Conservation (phyloP, 2,888 invertebrate species). For the Thalpophila matura region DNA sequence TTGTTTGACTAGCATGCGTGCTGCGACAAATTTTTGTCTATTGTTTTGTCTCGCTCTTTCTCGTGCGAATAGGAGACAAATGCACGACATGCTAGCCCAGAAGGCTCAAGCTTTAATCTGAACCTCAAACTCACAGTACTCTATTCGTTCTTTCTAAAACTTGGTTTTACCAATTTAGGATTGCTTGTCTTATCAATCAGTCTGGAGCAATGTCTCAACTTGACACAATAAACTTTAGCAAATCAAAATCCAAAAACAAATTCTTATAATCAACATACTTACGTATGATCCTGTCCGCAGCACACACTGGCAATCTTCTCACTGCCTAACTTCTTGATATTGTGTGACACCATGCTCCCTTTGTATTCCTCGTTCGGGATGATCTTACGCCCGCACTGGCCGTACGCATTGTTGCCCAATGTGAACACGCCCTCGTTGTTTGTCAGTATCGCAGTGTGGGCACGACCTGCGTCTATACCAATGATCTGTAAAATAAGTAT, state of each 20-base stretch:
- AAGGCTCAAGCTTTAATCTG: too few species aligned
- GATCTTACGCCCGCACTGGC: slow-evolving; percentile 97
- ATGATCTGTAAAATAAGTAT: slow-evolving; percentile 69
- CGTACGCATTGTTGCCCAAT: slow-evolving; percentile 97
- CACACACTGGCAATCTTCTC: slow-evolving; percentile 92
- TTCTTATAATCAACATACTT: slow-evolving; percentile 57
- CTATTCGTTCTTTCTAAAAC: too few species aligned
- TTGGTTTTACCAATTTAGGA: too few species aligned
- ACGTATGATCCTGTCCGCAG: slow-evolving; percentile 98
- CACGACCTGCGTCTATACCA: slow-evolving; percentile 95
- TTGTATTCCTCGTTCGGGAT: slow-evolving; percentile 94
- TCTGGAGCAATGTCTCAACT: too few species aligned
- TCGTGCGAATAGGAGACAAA: too few species aligned
- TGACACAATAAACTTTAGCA: too few species aligned
- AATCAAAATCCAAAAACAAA: background rate
- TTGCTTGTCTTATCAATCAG: too few species aligned
- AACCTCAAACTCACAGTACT: too few species aligned
- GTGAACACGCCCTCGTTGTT: slow-evolving; percentile 95
- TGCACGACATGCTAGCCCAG: too few species aligned
- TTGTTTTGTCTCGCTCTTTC: too few species aligned
- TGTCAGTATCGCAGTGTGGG: slow-evolving; percentile 95
- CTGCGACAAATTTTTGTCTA: too few species aligned
- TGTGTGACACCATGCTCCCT: slow-evolving; percentile 92
- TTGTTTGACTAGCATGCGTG: too few species aligned
- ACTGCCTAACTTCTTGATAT: slow-evolving; percentile 92